Base-by-base conservation (phyloP, 1,140 invertebrate species). In the Eufriesea mexicana region DNA sequence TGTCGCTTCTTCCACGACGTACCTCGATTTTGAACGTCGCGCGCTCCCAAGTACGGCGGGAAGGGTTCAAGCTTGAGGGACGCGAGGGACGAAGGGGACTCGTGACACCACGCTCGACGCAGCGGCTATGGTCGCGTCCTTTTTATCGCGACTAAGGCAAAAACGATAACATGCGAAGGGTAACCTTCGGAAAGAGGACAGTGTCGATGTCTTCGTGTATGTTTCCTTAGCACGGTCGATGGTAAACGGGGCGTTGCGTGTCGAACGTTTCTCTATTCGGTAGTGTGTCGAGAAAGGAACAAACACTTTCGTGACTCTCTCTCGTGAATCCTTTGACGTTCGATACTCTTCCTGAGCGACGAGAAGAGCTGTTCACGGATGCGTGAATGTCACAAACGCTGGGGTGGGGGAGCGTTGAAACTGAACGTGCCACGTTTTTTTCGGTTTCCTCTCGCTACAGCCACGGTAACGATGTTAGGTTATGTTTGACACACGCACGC, bases 401-500 rank as follows among this genome's bases (percentile, higher is more conserved):
- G 1, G 35, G 35, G 35, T 2, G 35, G 35, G 20, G 23, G 7
- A 23, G 49, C 49, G 49, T 51, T 18, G 16, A 51, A 42, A 23
- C 5, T 23, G 51, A 45, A 76, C 51, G 23, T 25, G 35, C 2
- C 42, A 55, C 82, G 82, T 72, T 45, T 66, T 49, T 55, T 35
- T 57, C 35, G 23, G 51, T 18, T 47, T 28, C 23, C 47, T 57
- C 71, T 47, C 23, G 35, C 42, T 67, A 64, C 68, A 73, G 35
- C 59, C n/a, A 67, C 61, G 73, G 73, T 66, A 47, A 59, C 73
- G 62, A 78, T 61, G 72, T 86, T 82, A 88, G 86, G 87, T 85
- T 88, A 88, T 68, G 87, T 88, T 87, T 74, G 86, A 83, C 61
- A 74, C 85, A 88, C 81, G 85, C 81, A 83, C 76, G 79, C 70